Conservation (phyloP, 2,113 vertebrate genomes). For the Oncorhynchus keta region DNA sequence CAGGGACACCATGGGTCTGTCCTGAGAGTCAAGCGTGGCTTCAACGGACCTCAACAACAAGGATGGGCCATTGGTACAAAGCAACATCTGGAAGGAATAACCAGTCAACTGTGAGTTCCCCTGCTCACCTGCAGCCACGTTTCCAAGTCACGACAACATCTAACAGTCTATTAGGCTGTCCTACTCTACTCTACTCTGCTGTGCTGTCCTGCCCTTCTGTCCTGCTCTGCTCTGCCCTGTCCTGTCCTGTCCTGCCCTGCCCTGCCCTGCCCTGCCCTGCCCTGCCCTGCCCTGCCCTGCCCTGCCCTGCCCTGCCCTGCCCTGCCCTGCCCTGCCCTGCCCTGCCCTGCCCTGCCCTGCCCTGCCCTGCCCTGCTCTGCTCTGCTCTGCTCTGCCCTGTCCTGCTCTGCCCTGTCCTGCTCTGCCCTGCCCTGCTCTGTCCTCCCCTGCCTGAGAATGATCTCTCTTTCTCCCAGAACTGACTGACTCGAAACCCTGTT, state of each 20-base stretch:
- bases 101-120: background rate
- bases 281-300: rapidly evolving
- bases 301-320: background rate
- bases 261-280: rapidly evolving
- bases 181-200: too few relatives aligned
- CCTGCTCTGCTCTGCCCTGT: too few relatives aligned
- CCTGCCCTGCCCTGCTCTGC: too few relatives aligned
- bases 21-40: background rate
- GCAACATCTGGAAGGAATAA: background rate
- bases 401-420: too few relatives aligned
- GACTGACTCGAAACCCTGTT: background rate
- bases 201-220: too few relatives aligned
- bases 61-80: background rate
- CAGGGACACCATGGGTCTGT: background rate
- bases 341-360: rapidly evolving
- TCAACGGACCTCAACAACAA: background rate
- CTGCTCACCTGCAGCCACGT: constrained; percentile 1
- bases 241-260: rapidly evolving
- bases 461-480: background rate
- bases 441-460: background rate
- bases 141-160: constrained; percentile 13
- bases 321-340: background rate
- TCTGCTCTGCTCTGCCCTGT: too few relatives aligned
- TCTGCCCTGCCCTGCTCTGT: rapidly evolving
- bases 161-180: background rate